Conservation (phyloP, 2,113 vertebrate genomes). For the Azemiops feae region DNA sequence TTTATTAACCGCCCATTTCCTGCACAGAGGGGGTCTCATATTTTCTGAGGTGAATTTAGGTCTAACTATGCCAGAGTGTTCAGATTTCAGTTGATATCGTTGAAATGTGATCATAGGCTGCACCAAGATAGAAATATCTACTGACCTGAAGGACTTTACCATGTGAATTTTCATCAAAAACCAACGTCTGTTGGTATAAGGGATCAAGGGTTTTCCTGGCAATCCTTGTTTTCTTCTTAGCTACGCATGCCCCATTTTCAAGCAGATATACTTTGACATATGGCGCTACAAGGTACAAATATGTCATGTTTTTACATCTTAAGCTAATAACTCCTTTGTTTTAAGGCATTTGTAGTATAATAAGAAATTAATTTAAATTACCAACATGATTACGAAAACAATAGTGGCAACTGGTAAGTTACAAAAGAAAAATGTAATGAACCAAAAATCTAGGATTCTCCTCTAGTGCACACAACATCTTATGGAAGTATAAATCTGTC, state of each 20-base stretch:
- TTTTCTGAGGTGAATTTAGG: background rate
- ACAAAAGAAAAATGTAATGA: background rate
- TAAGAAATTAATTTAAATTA: background rate
- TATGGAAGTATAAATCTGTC: background rate
- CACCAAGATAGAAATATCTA: constrained; percentile 30
- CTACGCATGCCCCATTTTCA: constrained; percentile 94
- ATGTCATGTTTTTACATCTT: constrained; percentile 32
- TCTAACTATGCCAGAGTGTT: background rate
- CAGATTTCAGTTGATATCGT: background rate
- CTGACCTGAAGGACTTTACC: constrained; percentile 98
- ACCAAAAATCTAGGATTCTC: background rate
- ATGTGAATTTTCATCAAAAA: constrained; percentile 95
- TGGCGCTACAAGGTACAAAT: constrained; percentile 77
- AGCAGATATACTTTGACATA: constrained; percentile 98
- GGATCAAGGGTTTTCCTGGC: constrained; percentile 97
- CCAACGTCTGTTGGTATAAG: constrained; percentile 93
- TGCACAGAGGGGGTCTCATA: background rate
- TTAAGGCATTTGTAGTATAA: background rate
- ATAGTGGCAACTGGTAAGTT: background rate
- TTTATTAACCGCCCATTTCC: background rate
- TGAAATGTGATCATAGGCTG: background rate
- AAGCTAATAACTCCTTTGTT: constrained; percentile 1
- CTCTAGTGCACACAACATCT: background rate
- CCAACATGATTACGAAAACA: background rate
- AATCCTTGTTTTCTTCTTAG: constrained; percentile 99